phyloP scores from a whole-genome alignment of 2,113 vertebrate genomes.

The Sphaerodactylus townsendi region DNA sequence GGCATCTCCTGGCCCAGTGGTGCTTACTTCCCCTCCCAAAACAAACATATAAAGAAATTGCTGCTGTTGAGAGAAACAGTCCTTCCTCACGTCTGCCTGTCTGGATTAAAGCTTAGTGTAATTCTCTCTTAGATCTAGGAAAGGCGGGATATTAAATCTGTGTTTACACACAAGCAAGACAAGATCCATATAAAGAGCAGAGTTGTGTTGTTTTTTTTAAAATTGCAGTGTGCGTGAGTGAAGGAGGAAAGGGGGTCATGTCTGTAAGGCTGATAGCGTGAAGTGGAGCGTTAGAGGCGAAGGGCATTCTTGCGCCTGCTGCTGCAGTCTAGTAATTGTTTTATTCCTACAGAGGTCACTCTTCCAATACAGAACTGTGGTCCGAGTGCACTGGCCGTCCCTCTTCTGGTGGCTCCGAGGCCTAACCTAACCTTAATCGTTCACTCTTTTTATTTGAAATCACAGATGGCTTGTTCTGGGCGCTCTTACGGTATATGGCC shows the following conservation, averaged over 20 bases:
- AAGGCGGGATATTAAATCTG: not conserved
- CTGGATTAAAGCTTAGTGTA: not conserved
- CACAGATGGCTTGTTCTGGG: slow-evolving; percentile 30
- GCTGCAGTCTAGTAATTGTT: slow-evolving; percentile 28
- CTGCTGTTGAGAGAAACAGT: slow-evolving; percentile 13
- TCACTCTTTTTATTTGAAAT: slow-evolving; percentile 13
- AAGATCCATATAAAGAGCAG: not conserved
- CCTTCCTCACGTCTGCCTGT: not conserved
- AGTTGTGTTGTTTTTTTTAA: not conserved
- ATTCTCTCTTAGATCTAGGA: not conserved
- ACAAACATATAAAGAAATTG: not conserved
- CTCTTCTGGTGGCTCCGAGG: slow-evolving; percentile 10
- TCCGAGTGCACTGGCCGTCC: not conserved
- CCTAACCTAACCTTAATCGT: slow-evolving; percentile 5
- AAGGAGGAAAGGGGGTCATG: not conserved
- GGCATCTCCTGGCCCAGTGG: not conserved
- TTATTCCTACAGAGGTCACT: slow-evolving; percentile 82
- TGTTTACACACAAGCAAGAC: not conserved
- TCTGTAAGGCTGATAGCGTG: not conserved
- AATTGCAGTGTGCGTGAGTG: not conserved
- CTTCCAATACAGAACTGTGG: slow-evolving; percentile 70
- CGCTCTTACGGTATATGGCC: slow-evolving; percentile 33
- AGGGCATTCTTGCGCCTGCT: not conserved
- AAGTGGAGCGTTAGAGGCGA: not conserved
- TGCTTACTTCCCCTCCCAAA: not conserved